Conservation (phyloP, 2,888 invertebrate genomes). For the Stegana nigrithorax region DNA sequence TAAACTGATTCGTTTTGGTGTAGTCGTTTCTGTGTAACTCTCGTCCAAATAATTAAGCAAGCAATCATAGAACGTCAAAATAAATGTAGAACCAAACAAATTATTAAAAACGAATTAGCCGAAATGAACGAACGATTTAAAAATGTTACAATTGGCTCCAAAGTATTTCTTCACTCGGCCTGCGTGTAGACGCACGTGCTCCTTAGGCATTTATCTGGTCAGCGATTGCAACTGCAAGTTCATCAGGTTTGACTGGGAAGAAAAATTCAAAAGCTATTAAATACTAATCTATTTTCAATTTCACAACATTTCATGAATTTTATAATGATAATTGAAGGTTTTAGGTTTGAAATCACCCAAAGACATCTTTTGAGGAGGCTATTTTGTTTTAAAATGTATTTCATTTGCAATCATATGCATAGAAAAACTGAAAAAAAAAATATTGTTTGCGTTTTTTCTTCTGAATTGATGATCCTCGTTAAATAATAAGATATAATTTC, state of each 20-base stretch:
- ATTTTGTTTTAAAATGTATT: too few species aligned
- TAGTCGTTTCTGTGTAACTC: not conserved
- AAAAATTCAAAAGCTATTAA: constrained; percentile 58
- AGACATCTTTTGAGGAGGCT: too few species aligned
- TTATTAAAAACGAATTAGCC: constrained; percentile 67
- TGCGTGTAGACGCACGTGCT: constrained; percentile 58
- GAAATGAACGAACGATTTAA: constrained; percentile 56
- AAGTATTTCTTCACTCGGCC: too few species aligned
- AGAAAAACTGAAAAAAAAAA: too few species aligned
- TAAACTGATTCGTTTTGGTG: not conserved
- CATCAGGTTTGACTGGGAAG: not conserved
- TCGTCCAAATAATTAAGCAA: constrained; percentile 29
- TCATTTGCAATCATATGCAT: too few species aligned
- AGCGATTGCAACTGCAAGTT: not conserved
- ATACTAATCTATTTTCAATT: constrained; percentile 64
- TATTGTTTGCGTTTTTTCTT: too few species aligned
- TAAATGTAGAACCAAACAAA: constrained; percentile 58
- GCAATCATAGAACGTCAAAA: constrained; percentile 37
- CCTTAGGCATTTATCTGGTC: constrained; percentile 39
- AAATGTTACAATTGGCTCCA: too few species aligned
- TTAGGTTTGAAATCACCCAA: constrained; percentile 13
- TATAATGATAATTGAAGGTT: constrained; percentile 42
- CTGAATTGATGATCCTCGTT: too few species aligned
- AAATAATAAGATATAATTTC: too few species aligned
- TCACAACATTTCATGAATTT: constrained; percentile 35